Evolutionary conservation across 2,888 invertebrate genomes (phyloP).

Genomic region (Lutraria lutraria): DNA sequence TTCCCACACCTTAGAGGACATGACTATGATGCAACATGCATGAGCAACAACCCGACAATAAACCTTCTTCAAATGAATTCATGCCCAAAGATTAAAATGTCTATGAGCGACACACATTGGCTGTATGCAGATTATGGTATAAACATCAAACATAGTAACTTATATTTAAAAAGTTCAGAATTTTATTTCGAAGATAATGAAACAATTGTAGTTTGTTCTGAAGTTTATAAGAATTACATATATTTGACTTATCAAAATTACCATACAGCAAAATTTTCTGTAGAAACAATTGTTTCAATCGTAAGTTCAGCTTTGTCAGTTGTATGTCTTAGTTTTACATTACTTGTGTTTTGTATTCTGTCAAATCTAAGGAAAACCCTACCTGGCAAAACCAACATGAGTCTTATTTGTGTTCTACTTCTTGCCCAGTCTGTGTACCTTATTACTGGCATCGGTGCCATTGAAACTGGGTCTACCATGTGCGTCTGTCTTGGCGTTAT

Average conservation of each 20-base stretch:
- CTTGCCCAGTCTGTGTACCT: constrained; percentile 52
- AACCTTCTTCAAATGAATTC: constrained; percentile 14
- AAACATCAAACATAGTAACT: background rate
- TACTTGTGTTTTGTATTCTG: constrained; percentile 46
- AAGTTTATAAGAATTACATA: constrained; percentile 8
- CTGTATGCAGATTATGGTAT: background rate
- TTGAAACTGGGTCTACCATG: background rate
- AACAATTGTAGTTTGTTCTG: constrained; percentile 7
- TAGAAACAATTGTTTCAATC: constrained; percentile 33
- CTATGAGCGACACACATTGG: background rate
- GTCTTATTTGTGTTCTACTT: constrained; percentile 27
- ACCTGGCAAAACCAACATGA: constrained; percentile 58
- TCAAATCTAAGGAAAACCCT: constrained; percentile 47
- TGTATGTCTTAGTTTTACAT: constrained; percentile 45
- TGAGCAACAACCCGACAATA: background rate
- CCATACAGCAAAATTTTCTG: background rate
- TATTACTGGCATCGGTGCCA: background rate
- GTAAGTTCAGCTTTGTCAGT: constrained; percentile 45
- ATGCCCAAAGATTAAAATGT: constrained; percentile 4
- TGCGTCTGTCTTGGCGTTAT: constrained; percentile 44
- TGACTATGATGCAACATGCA: background rate
- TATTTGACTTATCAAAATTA: too few species aligned
- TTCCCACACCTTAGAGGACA: background rate
- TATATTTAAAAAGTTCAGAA: background rate
- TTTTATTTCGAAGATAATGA: constrained; percentile 17